Evolutionary conservation across 53 echinoderm and acorn worm species (phyloP), one percentile per base, ranked within the genome.

Genomic region (Stichopus horrens): DNA sequence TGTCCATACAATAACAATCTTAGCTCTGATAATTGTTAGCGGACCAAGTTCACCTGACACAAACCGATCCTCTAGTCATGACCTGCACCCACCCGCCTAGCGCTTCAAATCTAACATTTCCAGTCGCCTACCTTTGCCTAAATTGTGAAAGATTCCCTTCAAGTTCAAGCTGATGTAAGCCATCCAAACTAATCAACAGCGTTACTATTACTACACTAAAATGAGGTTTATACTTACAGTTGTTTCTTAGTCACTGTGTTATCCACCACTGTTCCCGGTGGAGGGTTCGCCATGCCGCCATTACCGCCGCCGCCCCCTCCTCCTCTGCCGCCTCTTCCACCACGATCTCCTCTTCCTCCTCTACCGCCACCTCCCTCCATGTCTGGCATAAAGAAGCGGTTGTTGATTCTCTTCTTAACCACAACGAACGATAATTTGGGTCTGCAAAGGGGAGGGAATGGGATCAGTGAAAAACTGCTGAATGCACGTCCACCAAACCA

Each of bases 391-490:
- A 95, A 93, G 92, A 97, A 95, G 16, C 97, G 93, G 89, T 95
- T 95, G 88, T 92, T 95, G 91, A 97, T 95, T 57, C 97, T 86
- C 83, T 95, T 97, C 95, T 95, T 97, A 22, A 97, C 97, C 8
- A 97, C 80, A 5, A 97, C 77, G 55, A 97, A 91, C 1, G 92
- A 77, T 4, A 92, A 73, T 77, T 90, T 91, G 16, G 93, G 96
- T 68, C 86, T 86, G 71, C 53, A 59, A 5, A 52, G 53, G 21
- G n/a, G 18, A 53, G 8, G 23, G 57, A 83, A 65, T 19, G 11
- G 21, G 20, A 8, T 16, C 37, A 37, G 37, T 37, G 37, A 37
- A 37, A 37, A 37, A 37, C 37, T 37, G 37, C 37, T 37, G 37
- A 37, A 37, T 37, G 37, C 37, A 37, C 37, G 2, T 37, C 37